Evolutionary conservation across 2,113 vertebrate genomes (phyloP).

Genomic region (Actenoides lindsayi): DNA sequence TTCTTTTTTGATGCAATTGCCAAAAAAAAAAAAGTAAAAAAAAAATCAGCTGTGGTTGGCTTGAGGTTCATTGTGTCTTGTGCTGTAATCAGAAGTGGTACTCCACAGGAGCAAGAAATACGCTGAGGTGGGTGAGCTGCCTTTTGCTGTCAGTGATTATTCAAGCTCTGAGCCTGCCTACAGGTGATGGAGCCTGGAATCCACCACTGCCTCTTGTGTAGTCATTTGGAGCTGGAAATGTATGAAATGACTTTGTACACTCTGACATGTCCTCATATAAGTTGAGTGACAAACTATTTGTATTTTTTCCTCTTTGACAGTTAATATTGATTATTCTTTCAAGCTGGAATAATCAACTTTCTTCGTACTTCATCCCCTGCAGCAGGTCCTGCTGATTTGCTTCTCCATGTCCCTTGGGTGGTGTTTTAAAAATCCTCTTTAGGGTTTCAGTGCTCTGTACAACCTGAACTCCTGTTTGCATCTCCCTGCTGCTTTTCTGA

Average conservation of each 20-base stretch:
- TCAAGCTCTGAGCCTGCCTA: background rate
- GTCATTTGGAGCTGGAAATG: background rate
- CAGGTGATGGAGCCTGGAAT: background rate
- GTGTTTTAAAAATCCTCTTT: background rate
- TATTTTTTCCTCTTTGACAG: background rate
- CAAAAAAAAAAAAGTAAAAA: background rate
- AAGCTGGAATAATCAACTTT: background rate
- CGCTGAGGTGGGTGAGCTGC: background rate
- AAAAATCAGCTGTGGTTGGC: too few species aligned
- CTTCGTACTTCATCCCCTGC: background rate
- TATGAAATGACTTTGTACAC: background rate
- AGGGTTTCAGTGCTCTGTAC: background rate
- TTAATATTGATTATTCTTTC: background rate
- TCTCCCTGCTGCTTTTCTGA: background rate
- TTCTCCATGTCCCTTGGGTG: background rate
- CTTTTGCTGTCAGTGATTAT: fast-evolving
- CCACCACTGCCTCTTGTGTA: background rate
- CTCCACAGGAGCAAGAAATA: background rate
- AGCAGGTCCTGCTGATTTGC: background rate
- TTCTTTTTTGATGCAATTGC: background rate
- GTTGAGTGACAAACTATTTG: background rate
- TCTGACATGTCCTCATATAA: background rate
- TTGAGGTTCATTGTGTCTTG: background rate
- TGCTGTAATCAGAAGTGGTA: background rate
- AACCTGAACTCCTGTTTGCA: background rate